Conservation (phyloP, 2,888 invertebrate species). For the Thyatira batis region DNA sequence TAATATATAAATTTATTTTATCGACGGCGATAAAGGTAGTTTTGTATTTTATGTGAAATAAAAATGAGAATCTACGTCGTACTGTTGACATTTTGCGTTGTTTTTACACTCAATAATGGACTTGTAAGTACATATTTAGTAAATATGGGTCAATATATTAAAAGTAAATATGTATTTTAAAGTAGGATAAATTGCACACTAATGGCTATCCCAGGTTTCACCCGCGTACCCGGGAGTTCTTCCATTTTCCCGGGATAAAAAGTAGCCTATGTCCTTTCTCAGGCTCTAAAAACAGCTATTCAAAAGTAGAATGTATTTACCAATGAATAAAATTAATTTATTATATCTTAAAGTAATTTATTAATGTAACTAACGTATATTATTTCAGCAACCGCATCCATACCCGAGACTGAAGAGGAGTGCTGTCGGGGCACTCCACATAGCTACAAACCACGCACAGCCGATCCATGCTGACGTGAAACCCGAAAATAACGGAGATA, state of each 20-base stretch:
- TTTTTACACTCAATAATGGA: slow-evolving; percentile 21
- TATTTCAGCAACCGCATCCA: not conserved
- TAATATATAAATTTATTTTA: not conserved
- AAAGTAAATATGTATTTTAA: not conserved
- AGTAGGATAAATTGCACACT: no score
- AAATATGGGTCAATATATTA: not conserved
- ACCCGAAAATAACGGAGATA: slow-evolving; percentile 32
- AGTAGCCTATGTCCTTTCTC: no score
- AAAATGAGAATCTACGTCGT: slow-evolving; percentile 1
- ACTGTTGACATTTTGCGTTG: slow-evolving; percentile 2
- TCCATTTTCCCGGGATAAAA: no score
- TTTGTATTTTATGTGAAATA: not conserved
- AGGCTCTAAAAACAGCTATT: no score
- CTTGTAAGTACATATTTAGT: slow-evolving; percentile 23
- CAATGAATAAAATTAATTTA: no score
- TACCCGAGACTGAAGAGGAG: slow-evolving; percentile 47
- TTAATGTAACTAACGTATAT: no score
- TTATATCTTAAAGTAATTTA: no score
- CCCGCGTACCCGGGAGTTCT: no score
- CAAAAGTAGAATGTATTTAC: no score
- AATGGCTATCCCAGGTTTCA: no score
- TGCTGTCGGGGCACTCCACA: slow-evolving; percentile 57
- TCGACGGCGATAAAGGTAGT: not conserved
- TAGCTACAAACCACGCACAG: slow-evolving; percentile 61
- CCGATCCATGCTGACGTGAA: slow-evolving; percentile 73